phyloP scores from a whole-genome alignment of 2,797 vertebrate genomes.

The Eidolon dupreanum region DNA sequence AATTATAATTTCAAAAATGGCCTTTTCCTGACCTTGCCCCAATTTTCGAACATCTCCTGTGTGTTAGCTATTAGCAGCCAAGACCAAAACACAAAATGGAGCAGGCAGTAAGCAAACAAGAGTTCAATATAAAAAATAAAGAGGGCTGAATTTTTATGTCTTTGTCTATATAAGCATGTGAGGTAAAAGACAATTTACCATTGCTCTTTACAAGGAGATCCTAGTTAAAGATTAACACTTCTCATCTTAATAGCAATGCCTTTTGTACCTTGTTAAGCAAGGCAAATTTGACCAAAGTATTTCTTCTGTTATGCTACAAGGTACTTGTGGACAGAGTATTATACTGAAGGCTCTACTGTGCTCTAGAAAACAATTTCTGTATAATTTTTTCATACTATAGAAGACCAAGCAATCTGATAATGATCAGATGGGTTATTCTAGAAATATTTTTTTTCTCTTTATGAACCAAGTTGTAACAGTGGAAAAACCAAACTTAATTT shows the following conservation, averaged over 20 bases:
- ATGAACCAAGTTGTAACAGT: neutral
- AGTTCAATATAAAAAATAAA: conserved; percentile 1
- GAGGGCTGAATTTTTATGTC: neutral
- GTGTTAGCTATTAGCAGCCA: neutral
- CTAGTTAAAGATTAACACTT: conserved; percentile 19
- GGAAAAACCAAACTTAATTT: conserved; percentile 2
- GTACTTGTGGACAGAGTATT: neutral
- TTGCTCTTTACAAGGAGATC: neutral
- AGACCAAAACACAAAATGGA: neutral
- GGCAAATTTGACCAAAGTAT: neutral
- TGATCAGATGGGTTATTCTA: neutral
- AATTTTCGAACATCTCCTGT: neutral
- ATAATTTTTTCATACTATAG: neutral
- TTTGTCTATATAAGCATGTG: neutral
- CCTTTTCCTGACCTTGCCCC: neutral
- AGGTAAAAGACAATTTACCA: neutral
- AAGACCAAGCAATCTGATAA: neutral
- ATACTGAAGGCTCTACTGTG: neutral
- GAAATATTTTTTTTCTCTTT: neutral
- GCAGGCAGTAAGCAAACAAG: neutral
- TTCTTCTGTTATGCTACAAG: conserved; percentile 14
- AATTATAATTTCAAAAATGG: neutral
- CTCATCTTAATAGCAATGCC: neutral
- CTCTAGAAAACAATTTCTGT: conserved; percentile 19
- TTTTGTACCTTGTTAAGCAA: neutral